Evolutionary conservation across 2,797 vertebrate genomes (phyloP).

Genomic region (Uromys caudimaculatus): DNA sequence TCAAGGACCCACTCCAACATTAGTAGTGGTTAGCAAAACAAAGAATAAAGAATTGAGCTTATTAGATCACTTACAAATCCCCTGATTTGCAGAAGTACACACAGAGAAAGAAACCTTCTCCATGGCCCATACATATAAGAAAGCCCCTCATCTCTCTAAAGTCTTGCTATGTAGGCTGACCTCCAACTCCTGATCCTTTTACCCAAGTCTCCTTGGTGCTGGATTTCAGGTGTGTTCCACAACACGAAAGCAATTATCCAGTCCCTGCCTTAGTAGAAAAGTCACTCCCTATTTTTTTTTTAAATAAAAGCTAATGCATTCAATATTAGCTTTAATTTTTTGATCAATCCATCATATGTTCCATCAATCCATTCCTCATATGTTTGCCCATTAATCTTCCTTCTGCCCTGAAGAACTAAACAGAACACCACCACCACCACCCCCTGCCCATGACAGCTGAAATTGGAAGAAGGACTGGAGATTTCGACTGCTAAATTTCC

Average conservation of each 20-base stretch:
- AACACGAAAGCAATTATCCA: neutral
- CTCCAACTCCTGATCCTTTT: neutral
- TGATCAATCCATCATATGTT: constrained; percentile 3
- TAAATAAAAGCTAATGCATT: neutral
- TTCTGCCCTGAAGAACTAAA: neutral
- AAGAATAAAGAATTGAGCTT: neutral
- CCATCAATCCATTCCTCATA: neutral
- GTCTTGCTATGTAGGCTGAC: neutral
- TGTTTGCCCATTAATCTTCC: constrained; percentile 6
- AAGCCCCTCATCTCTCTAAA: neutral
- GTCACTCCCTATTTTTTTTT: neutral
- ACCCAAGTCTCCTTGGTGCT: neutral
- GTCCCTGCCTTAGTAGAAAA: neutral
- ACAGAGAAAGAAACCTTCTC: neutral
- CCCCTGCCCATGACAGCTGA: neutral
- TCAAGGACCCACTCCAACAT: neutral
- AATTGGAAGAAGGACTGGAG: constrained; percentile 5
- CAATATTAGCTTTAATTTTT: constrained; percentile 26
- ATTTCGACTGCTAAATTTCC: neutral
- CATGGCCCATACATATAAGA: neutral
- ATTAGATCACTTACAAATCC: neutral
- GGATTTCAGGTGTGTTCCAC: neutral
- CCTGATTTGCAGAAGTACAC: neutral
- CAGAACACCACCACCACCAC: neutral
- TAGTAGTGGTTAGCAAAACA: constrained; percentile 19